A percentile compares a stretch with the other conserved stretches of the same genome.
These are phyloP conservation scores for Macaria liturata DNA, from an alignment of 2,888 invertebrate species.

Conservation along the genomic window DNA sequence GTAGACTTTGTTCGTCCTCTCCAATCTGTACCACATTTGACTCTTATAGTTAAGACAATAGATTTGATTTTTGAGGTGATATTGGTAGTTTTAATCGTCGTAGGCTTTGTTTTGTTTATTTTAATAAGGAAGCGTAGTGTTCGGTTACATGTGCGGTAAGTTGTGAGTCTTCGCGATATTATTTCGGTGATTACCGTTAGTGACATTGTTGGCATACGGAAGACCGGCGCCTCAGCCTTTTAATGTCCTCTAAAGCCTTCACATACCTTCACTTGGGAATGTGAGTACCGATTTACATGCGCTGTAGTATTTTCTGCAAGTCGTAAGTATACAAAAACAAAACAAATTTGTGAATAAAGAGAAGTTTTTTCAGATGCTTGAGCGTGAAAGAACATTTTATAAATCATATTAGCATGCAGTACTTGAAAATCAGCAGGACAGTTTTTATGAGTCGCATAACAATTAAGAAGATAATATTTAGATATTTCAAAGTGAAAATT, in stretches of 20 bases:
- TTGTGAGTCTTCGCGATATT: conserved; percentile 56
- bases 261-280: conserved; percentile 2
- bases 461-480: too few relatives aligned
- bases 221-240: conserved; percentile 28
- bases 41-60: neutral
- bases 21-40: neutral
- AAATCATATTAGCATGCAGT: too few relatives aligned
- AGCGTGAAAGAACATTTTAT: too few relatives aligned
- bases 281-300: too few relatives aligned
- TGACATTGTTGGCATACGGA: conserved; percentile 39
- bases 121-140: conserved; percentile 65
- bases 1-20: too few relatives aligned
- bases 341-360: too few relatives aligned
- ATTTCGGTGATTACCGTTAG: conserved; percentile 61
- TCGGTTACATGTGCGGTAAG: conserved; percentile 62
- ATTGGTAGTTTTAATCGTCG: conserved; percentile 21
- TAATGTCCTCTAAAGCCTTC: conserved; percentile 24
- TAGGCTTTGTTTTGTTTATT: conserved; percentile 50
- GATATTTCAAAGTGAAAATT: too few relatives aligned
- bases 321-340: too few relatives aligned
- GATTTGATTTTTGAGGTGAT: conserved; percentile 6
- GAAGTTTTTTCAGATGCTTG: too few relatives aligned
- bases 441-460: too few relatives aligned
- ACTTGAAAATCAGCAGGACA: too few relatives aligned
- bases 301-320: too few relatives aligned